A percentile compares a stretch with the other conserved stretches of the same genome.
These are phyloP conservation scores for Danaus melanippus DNA, from an alignment of 1,140 invertebrate genomes.

Conservation along the genomic window DNA sequence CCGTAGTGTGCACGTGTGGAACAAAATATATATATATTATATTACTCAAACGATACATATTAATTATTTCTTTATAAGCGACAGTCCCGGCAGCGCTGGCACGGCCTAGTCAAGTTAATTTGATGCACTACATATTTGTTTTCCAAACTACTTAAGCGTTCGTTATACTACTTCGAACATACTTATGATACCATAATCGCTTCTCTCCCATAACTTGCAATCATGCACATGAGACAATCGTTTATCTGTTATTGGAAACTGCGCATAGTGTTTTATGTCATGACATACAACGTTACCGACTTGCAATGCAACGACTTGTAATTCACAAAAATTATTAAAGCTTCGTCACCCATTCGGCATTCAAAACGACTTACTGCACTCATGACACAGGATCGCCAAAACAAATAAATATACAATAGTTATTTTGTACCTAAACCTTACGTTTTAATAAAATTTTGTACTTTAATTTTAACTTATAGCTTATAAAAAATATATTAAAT, in stretches of 20 bases:
- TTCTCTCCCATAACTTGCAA: constrained; percentile 33
- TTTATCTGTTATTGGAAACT: constrained; percentile 2
- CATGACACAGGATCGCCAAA: constrained; percentile 38
- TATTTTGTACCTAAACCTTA: too few relatives aligned
- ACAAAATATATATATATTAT: constrained; percentile 60
- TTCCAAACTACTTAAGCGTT: constrained; percentile 35
- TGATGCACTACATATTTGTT: too few relatives aligned
- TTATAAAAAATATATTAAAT: too few relatives aligned
- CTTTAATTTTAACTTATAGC: constrained; percentile 2
- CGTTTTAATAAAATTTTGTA: constrained; percentile 17
- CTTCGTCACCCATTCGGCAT: constrained; percentile 30
- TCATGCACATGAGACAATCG: constrained; percentile 39
- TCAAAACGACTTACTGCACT: constrained; percentile 32
- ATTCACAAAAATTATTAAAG: constrained; percentile 27
- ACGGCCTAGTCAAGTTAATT: too few relatives aligned
- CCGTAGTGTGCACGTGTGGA: constrained; percentile 64
- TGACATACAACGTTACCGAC: constrained; percentile 12
- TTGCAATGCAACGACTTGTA: constrained; percentile 18
- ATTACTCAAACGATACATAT: constrained; percentile 31
- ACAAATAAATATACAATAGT: constrained; percentile 19
- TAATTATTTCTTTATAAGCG: constrained; percentile 17
- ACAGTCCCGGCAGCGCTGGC: constrained; percentile 26
- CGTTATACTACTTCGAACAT: constrained; percentile 26
- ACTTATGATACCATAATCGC: constrained; percentile 17
- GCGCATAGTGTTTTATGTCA: constrained; percentile 11